Percentiles rank a stretch among this genome's conserved stretches.
Conservation (phyloP, 1,140 invertebrate species). For the Rhyacophila brunnea region DNA sequence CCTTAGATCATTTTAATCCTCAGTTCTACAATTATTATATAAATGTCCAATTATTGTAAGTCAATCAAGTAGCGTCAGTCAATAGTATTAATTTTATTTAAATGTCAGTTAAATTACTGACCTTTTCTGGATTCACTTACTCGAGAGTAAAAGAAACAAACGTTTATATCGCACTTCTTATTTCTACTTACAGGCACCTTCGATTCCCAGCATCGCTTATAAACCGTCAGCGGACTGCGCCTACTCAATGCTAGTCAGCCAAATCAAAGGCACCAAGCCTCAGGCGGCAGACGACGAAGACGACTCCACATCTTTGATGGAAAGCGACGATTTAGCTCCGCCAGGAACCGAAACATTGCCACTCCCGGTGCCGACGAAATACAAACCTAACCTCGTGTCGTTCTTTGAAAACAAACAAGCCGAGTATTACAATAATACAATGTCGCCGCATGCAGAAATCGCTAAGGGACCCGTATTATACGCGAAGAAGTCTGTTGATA, state of each 20-base stretch:
- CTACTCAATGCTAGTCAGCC: conserved; percentile 80
- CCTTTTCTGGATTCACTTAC: no score
- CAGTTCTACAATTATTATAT: no score
- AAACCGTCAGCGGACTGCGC: conserved; percentile 80
- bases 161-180: not conserved
- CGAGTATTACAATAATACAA: not conserved
- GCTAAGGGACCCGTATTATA: conserved; percentile 44
- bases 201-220: conserved; percentile 69
- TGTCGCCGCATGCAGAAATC: conserved; percentile 35
- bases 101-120: no score
- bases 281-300: conserved; percentile 33
- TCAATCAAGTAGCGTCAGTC: no score
- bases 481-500: conserved; percentile 6
- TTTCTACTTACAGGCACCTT: conserved; percentile 56
- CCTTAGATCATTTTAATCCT: no score
- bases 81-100: no score
- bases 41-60: no score
- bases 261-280: conserved; percentile 63
- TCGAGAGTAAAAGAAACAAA: no score
- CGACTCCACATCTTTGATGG: conserved; percentile 29
- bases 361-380: conserved; percentile 6
- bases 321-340: conserved; percentile 44
- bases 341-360: conserved; percentile 44
- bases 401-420: no score
- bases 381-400: no score